Conservation (phyloP, 2,888 invertebrate genomes). For the Caenorhabditis angaria region DNA sequence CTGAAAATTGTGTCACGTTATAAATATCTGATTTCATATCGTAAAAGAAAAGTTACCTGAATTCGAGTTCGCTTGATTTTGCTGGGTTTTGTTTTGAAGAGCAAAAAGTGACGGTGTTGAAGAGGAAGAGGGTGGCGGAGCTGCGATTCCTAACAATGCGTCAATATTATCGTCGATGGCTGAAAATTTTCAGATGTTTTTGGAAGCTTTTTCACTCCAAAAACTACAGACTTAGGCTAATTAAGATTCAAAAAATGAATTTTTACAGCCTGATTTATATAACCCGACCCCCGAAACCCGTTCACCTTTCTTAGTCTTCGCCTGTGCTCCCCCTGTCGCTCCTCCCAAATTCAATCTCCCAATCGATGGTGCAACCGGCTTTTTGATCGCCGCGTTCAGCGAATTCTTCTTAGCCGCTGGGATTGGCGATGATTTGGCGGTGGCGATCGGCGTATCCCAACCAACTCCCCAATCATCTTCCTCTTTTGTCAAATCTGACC, state of each 20-base stretch:
- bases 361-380: constrained; percentile 15
- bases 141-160: constrained; percentile 37
- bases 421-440: constrained; percentile 33
- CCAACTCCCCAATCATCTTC: constrained; percentile 46
- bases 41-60: background rate
- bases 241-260: background rate
- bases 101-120: too few relatives aligned
- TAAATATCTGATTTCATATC: background rate
- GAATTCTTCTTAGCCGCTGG: constrained; percentile 20
- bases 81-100: too few relatives aligned
- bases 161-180: constrained; percentile 47
- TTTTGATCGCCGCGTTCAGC: background rate
- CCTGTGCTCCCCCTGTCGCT: constrained; percentile 19
- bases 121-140: background rate
- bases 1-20: background rate
- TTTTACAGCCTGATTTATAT: too few relatives aligned
- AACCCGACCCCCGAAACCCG: too few relatives aligned
- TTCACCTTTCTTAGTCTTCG: constrained; percentile 22
- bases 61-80: constrained; percentile 10
- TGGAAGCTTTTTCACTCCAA: background rate
- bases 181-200: background rate
- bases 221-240: background rate
- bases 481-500: constrained; percentile 31
- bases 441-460: constrained; percentile 44
- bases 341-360: constrained; percentile 30